Conservation (phyloP, 2,888 invertebrate species). For the Lampropteryx suffumata region DNA sequence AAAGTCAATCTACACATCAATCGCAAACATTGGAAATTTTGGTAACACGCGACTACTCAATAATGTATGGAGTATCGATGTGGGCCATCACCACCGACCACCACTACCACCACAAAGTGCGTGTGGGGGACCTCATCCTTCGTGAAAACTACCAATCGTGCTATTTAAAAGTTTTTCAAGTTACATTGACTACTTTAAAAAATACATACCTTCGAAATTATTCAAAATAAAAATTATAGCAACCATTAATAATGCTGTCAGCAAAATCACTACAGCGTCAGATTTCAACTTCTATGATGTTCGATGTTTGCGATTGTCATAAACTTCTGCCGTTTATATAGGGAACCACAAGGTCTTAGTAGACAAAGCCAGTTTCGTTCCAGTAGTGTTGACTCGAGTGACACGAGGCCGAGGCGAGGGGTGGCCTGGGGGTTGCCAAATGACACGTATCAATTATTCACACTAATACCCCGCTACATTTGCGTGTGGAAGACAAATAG, state of each 20-base stretch:
- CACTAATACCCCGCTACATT: constrained; percentile 76
- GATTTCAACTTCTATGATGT: no score
- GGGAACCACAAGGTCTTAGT: background rate
- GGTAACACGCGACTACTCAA: constrained; percentile 80
- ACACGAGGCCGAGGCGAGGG: constrained; percentile 36
- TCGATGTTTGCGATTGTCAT: no score
- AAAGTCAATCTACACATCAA: constrained; percentile 83
- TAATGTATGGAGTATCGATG: constrained; percentile 82
- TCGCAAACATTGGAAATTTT: constrained; percentile 82
- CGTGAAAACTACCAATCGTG: constrained; percentile 10
- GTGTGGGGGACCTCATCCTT: constrained; percentile 56
- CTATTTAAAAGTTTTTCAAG: no score
- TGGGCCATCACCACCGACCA: constrained; percentile 69
- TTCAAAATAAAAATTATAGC: no score
- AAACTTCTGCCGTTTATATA: background rate
- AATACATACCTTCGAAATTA: no score
- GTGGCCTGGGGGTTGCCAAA: constrained; percentile 75
- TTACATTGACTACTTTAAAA: no score
- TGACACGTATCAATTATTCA: constrained; percentile 82
- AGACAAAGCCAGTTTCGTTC: constrained; percentile 43
- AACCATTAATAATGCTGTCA: no score
- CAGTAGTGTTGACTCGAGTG: constrained; percentile 41
- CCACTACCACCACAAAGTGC: constrained; percentile 45
- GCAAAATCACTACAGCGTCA: no score
- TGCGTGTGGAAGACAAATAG: constrained; percentile 82